phyloP scores from a whole-genome alignment of 2,888 invertebrate species.

The Spilarctia lutea region DNA sequence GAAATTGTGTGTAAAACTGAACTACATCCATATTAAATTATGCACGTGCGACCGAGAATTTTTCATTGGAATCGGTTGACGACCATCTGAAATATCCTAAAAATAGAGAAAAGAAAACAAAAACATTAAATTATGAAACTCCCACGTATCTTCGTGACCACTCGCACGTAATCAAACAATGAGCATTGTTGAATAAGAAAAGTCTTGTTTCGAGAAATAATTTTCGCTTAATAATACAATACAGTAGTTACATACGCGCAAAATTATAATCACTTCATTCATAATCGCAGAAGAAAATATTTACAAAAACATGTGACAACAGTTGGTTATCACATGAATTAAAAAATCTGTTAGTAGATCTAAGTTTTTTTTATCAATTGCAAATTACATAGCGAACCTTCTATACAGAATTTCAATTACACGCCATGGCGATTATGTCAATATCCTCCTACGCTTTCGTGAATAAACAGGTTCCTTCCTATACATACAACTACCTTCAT shows the following conservation, averaged over 20 bases:
- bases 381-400: neutral
- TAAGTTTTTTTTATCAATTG: neutral
- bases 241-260: neutral
- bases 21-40: constrained; percentile 47
- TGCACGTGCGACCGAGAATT: constrained; percentile 50
- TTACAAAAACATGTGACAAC: neutral
- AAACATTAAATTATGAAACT: constrained; percentile 53
- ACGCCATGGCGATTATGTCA: constrained; percentile 14
- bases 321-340: neutral
- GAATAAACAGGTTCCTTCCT: constrained; percentile 33
- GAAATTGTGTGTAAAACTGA: constrained; percentile 5
- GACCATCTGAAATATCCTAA: constrained; percentile 60
- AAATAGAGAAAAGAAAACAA: constrained; percentile 63
- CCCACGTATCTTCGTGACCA: constrained; percentile 29
- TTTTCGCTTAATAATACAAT: neutral
- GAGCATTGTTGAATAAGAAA: constrained; percentile 14
- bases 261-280: neutral
- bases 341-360: neutral
- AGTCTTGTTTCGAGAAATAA: constrained; percentile 7
- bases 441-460: constrained; percentile 23
- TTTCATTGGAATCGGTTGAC: constrained; percentile 47
- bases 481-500: constrained; percentile 41
- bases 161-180: constrained; percentile 18
- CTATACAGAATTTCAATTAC: constrained; percentile 21
- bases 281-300: neutral